phyloP scores from a whole-genome alignment of 1,140 invertebrate genomes.

The Ceratina japonica region DNA sequence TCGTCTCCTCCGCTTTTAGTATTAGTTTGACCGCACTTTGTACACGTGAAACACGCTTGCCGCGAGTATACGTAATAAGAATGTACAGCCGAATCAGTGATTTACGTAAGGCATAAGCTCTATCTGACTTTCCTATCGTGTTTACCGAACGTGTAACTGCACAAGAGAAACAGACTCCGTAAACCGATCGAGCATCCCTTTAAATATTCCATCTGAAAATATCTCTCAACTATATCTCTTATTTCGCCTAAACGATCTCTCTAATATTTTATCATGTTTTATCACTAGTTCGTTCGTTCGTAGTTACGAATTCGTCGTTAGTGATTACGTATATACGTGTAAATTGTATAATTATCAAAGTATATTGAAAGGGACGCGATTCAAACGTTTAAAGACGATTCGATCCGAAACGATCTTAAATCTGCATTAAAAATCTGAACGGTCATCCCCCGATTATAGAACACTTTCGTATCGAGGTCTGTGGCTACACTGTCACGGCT shows the following conservation, averaged over 20 bases:
- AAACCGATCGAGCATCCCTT: not conserved
- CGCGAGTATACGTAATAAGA: conserved; percentile 20
- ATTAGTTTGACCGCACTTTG: too few species aligned
- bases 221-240: conserved; percentile 24
- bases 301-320: conserved; percentile 12
- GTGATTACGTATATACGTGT: conserved; percentile 13
- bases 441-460: conserved; percentile 10
- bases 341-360: conserved; percentile 2
- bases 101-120: conserved; percentile 40
- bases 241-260: not conserved
- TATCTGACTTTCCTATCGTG: conserved; percentile 25
- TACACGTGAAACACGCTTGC: conserved; percentile 15
- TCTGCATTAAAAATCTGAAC: not conserved
- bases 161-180: conserved; percentile 26
- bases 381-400: not conserved
- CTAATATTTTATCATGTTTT: conserved; percentile 7
- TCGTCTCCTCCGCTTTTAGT: too few species aligned
- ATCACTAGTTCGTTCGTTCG: conserved; percentile 30
- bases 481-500: too few species aligned
- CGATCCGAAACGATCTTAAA: too few species aligned
- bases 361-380: not conserved
- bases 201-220: conserved; percentile 35
- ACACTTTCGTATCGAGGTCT: conserved; percentile 36
- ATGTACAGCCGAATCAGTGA: conserved; percentile 47
- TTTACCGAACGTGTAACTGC: conserved; percentile 8